These are phyloP conservation scores for Mesocentrotus franciscanus DNA, from an alignment of 53 echinoderm and acorn worm species.

Conservation along the genomic window DNA sequence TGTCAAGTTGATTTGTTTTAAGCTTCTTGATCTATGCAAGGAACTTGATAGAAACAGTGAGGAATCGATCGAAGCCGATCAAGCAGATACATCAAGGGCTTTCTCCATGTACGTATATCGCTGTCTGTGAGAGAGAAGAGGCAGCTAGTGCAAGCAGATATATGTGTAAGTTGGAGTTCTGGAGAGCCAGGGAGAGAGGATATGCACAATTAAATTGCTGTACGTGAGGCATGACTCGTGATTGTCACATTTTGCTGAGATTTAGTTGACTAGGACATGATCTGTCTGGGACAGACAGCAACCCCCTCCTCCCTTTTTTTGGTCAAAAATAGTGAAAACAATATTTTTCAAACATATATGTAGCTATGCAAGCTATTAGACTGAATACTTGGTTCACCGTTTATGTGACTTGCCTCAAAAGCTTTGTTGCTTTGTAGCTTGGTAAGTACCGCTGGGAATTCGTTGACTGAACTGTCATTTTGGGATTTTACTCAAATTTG, in stretches of 20 bases:
- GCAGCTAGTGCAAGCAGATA: background rate
- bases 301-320: background rate
- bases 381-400: background rate
- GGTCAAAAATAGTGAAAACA: background rate
- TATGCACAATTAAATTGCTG: background rate
- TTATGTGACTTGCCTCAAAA: background rate
- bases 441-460: background rate
- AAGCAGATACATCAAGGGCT: background rate
- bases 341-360: background rate
- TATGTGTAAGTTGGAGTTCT: background rate
- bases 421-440: background rate
- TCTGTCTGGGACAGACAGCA: background rate
- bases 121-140: background rate
- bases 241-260: background rate
- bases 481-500: background rate
- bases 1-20: background rate
- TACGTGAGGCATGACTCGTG: background rate
- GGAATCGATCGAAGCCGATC: background rate
- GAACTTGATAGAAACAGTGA: background rate
- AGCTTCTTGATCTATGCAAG: background rate
- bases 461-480: background rate
- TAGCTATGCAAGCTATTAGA: background rate
- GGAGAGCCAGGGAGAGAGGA: background rate
- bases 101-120: background rate
- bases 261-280: background rate